Conservation (phyloP, 2,888 invertebrate species). For the Agrochola lychnidis region DNA sequence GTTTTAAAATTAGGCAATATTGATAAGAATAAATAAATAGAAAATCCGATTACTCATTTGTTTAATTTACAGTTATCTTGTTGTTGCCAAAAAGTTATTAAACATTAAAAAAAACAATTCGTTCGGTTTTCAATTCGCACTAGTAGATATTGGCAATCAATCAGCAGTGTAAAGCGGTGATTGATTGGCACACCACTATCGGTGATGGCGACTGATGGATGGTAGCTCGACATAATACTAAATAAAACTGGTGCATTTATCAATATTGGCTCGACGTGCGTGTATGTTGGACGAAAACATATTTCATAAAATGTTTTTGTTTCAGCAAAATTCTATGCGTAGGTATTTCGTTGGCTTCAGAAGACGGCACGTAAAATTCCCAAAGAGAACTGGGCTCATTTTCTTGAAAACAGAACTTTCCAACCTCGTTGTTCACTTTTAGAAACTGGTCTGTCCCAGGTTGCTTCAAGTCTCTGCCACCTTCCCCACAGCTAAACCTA, state of each 20-base stretch:
- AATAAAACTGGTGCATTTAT: conserved; percentile 41
- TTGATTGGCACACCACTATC: conserved; percentile 42
- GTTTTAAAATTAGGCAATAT: not conserved
- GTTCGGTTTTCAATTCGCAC: conserved; percentile 23
- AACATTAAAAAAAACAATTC: conserved; percentile 2
- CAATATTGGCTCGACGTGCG: conserved; percentile 13
- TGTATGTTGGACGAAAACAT: not conserved
- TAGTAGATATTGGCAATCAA: conserved; percentile 41
- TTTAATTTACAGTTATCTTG: conserved; percentile 7
- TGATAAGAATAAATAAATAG: conserved; percentile 4
- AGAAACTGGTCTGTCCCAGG: not conserved
- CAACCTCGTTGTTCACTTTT: not conserved
- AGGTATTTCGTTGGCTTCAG: not conserved
- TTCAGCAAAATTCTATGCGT: not conserved
- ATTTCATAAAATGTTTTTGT: conserved; percentile 10
- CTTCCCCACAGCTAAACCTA: not conserved
- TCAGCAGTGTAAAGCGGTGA: conserved; percentile 43
- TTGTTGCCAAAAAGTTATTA: not conserved
- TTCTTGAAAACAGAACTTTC: not conserved
- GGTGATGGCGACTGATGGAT: conserved; percentile 31
- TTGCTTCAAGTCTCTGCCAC: no score
- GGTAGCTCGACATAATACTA: conserved; percentile 19
- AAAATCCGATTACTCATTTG: conserved; percentile 4
- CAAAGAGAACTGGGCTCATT: not conserved
- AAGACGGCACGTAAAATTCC: not conserved